These are phyloP conservation scores for Vollenhovia emeryi DNA, from an alignment of 1,140 invertebrate species.

Conservation along the genomic window DNA sequence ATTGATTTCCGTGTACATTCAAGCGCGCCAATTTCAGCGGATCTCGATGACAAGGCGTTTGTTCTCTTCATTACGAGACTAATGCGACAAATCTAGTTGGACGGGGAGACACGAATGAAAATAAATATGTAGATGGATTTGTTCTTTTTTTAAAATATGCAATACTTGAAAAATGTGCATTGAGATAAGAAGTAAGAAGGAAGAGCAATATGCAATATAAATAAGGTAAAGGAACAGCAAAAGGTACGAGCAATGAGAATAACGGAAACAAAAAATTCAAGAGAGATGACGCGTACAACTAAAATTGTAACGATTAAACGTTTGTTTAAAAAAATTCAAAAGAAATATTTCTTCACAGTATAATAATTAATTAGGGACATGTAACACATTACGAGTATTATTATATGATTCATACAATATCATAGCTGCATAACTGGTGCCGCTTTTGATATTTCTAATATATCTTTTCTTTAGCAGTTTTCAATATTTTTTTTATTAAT, in stretches of 20 bases:
- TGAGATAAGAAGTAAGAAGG: neutral
- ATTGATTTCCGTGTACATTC: slow-evolving; percentile 49
- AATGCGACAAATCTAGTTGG: neutral
- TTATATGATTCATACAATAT: too few species aligned
- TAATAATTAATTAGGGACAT: too few species aligned
- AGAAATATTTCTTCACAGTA: too few species aligned
- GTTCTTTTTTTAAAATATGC: too few species aligned
- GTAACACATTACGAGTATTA: too few species aligned
- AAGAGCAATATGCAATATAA: neutral
- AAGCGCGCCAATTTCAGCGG: slow-evolving; percentile 40
- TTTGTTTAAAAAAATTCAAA: neutral
- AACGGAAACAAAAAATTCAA: neutral
- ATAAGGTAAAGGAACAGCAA: neutral
- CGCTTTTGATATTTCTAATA: neutral
- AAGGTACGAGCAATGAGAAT: neutral
- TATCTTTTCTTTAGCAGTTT: neutral
- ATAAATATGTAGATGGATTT: neutral
- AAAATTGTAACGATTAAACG: neutral
- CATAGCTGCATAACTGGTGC: too few species aligned
- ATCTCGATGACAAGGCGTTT: slow-evolving; percentile 12
- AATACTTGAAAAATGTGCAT: too few species aligned
- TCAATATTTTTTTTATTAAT: neutral
- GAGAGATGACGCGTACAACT: neutral
- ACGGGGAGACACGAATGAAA: neutral
- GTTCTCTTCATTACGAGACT: slow-evolving; percentile 27